Percentiles rank a stretch among this genome's conserved stretches.
These are phyloP conservation scores for Acyrthosiphon pisum DNA, from an alignment of 1,140 invertebrate species.

Conservation along the genomic window DNA sequence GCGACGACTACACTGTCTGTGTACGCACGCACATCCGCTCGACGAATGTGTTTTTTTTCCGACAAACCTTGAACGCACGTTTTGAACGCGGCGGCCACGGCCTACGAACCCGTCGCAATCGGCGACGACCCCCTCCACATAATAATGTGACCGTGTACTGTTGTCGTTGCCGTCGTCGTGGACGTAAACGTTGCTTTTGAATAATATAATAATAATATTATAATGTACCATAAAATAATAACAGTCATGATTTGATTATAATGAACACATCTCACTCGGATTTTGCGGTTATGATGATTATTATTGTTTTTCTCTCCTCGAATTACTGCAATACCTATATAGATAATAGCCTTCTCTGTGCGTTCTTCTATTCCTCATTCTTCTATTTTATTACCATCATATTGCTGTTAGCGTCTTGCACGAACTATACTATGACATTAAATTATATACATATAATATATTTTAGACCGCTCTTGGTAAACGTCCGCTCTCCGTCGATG, in stretches of 20 bases:
- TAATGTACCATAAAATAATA: background rate
- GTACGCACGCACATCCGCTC: slow-evolving; percentile 45
- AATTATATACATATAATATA: background rate
- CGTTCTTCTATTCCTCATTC: background rate
- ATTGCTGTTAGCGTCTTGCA: too few species aligned
- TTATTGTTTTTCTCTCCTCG: background rate
- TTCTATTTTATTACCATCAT: background rate
- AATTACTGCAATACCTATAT: background rate
- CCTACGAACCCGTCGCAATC: slow-evolving; percentile 43
- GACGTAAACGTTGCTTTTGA: background rate
- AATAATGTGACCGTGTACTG: background rate
- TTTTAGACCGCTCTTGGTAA: background rate
- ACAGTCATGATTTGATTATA: background rate
- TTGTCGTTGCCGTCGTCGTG: background rate
- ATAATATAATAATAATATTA: background rate
- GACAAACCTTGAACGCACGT: slow-evolving; percentile 36
- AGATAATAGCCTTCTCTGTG: too few species aligned
- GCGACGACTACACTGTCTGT: background rate
- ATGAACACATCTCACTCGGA: background rate
- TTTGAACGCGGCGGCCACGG: background rate
- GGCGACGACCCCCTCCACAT: background rate
- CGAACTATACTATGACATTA: background rate
- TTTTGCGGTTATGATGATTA: background rate
- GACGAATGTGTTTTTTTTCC: slow-evolving; percentile 9
- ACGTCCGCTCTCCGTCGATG: background rate